A percentile compares a stretch with the other conserved stretches of the same genome.
These are phyloP conservation scores for Propithecus perrieri DNA, from an alignment of 2,797 vertebrate genomes.

Conservation along the genomic window DNA sequence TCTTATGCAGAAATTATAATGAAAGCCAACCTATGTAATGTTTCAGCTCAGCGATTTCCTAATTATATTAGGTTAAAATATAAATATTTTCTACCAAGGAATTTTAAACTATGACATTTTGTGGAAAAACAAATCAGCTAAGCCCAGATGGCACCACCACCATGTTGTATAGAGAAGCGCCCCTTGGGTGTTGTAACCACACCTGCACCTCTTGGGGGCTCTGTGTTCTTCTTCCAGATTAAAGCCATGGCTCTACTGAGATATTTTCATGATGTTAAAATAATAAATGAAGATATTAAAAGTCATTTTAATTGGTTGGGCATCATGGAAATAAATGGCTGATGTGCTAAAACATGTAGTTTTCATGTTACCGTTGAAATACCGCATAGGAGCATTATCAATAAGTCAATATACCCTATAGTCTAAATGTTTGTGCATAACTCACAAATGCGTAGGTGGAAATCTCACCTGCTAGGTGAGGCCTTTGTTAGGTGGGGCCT, in stretches of 20 bases:
- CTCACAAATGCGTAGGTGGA: background rate
- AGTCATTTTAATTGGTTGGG: background rate
- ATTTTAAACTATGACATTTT: slow-evolving; percentile 1
- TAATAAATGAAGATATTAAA: background rate
- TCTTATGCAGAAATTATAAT: slow-evolving; percentile 47
- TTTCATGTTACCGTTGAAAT: background rate
- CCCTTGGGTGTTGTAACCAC: too few relatives aligned
- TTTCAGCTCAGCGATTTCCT: background rate
- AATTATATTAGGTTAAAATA: slow-evolving; percentile 41
- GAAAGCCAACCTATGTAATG: slow-evolving; percentile 12
- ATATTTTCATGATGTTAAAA: background rate
- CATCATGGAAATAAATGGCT: background rate
- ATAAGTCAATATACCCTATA: rapidly evolving
- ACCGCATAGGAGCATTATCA: rapidly evolving
- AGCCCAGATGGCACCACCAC: background rate
- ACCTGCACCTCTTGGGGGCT: background rate
- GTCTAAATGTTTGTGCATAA: background rate
- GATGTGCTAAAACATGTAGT: rapidly evolving
- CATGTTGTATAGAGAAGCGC: rapidly evolving
- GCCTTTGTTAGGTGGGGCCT: too few relatives aligned
- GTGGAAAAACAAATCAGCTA: background rate
- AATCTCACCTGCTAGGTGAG: background rate
- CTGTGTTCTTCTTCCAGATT: background rate
- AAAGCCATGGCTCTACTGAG: background rate
- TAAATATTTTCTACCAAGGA: slow-evolving; percentile 33